Evolutionary conservation across 2,888 invertebrate genomes (phyloP).

Genomic region (Erannis defoliaria): DNA sequence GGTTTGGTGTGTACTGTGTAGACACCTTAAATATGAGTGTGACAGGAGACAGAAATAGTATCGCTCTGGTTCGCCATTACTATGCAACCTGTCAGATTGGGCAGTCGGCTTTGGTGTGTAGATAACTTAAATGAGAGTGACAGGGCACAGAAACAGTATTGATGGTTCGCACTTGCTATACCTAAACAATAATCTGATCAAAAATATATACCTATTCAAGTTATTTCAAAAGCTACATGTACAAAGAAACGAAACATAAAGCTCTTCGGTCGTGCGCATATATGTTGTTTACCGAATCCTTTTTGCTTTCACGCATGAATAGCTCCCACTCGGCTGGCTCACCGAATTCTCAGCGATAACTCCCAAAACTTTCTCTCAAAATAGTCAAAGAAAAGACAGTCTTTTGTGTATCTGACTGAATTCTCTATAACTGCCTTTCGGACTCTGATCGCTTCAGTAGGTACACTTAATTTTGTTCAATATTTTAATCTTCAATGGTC

Average conservation of each 20-base stretch:
- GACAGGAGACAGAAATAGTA: too few species aligned
- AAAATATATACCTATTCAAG: constrained; percentile 12
- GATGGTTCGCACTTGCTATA: not conserved
- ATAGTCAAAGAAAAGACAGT: constrained; percentile 57
- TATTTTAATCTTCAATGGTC: constrained; percentile 11
- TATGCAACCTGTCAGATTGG: too few species aligned
- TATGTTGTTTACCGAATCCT: constrained; percentile 63
- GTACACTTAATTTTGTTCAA: constrained; percentile 21
- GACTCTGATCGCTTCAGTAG: constrained; percentile 22
- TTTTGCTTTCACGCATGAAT: constrained; percentile 63
- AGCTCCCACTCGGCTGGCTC: constrained; percentile 59
- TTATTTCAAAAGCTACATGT: constrained; percentile 22
- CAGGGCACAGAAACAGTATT: too few species aligned
- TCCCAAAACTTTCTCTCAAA: constrained; percentile 56
- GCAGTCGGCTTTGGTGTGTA: too few species aligned
- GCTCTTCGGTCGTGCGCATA: constrained; percentile 46
- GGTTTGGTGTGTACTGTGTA: too few species aligned
- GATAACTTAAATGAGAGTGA: not conserved
- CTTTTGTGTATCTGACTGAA: constrained; percentile 50
- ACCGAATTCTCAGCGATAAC: constrained; percentile 58
- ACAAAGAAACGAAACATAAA: constrained; percentile 33
- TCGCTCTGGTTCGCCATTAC: too few species aligned
- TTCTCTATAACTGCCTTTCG: constrained; percentile 34
- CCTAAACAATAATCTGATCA: constrained; percentile 8
- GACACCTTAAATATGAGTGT: too few species aligned